Base-by-base conservation (phyloP, 1,140 invertebrate species). In the Macrotrachela quadricornifera region DNA sequence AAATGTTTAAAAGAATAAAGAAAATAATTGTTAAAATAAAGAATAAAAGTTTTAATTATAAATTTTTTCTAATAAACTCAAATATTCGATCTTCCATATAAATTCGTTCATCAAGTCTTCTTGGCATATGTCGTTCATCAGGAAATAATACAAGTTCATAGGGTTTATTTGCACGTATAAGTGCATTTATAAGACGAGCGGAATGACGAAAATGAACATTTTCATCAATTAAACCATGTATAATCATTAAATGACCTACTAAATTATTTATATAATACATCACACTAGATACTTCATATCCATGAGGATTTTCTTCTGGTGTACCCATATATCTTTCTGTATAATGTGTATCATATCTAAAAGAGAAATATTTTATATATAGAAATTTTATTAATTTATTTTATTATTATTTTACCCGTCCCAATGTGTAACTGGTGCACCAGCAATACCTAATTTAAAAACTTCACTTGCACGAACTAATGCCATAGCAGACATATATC, bases 181-280 rank as follows among this genome's bases (percentile, higher is more conserved):
- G 73, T 46, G 81, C 79, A 63, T 84, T 82, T 36, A 97, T 81
- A 46, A 97, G 68, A 58, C 83, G 79, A 66, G 81, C 85, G 12
- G 90, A 92, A 66, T 97, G 90, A 59, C 80, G 80, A 67, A 97
- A 96, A 70, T 97, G 92, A n/a, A 99, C 92, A 68, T 97, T 99
- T 71, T 99, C 92, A 69, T 99, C 92, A 51, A 92, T 88, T 46
- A 95, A 73, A 9, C 92, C 92, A 70, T 99, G 92, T 59, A 96
- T 84, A 42, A 97, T 87, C n/a, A 99, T 71, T 43, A 97, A 68
- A 52, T 88, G 75, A 66, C 87, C 88, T 65, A 88, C 85, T 64
- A 17, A 38, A 51, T 15, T n/a, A 51, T 21, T 14, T n/a, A 44
- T 60, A 58, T 10, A 36, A 44, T 60, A 58, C 10, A 69, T 55